Conservation (phyloP, 2,888 invertebrate species). For the Tridacna crocea region DNA sequence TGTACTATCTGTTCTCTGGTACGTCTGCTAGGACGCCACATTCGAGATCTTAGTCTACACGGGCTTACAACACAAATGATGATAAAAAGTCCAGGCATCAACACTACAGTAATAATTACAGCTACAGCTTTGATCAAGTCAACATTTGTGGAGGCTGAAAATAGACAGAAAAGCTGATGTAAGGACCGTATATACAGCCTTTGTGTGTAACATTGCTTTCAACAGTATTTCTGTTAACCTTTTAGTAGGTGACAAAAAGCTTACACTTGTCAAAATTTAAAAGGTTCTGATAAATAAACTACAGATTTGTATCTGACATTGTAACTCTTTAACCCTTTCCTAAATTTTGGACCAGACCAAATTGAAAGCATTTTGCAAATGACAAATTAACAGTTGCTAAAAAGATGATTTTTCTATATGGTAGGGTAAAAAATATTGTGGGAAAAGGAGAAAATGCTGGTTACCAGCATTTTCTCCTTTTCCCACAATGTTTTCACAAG, state of each 20-base stretch:
- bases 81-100: slow-evolving; percentile 71
- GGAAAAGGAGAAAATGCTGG: too few relatives aligned
- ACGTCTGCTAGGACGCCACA: slow-evolving; percentile 70
- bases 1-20: slow-evolving; percentile 70
- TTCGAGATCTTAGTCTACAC: slow-evolving; percentile 69
- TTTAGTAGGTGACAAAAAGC: neutral
- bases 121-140: slow-evolving; percentile 66
- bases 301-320: too few relatives aligned
- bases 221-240: neutral
- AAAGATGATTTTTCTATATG: too few relatives aligned
- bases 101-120: slow-evolving; percentile 67
- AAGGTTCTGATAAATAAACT: neutral
- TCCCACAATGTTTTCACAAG: too few relatives aligned
- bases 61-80: slow-evolving; percentile 73
- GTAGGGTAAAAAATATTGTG: too few relatives aligned
- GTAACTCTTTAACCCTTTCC: too few relatives aligned
- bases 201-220: too few relatives aligned
- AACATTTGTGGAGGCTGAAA: slow-evolving; percentile 66
- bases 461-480: too few relatives aligned
- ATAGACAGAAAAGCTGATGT: slow-evolving; percentile 21
- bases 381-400: too few relatives aligned
- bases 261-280: neutral
- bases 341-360: too few relatives aligned
- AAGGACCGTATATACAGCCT: neutral
- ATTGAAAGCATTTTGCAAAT: too few relatives aligned